Evolutionary conservation across 2,113 vertebrate species (phyloP).

Genomic region (Leptobrachium leishanense): DNA sequence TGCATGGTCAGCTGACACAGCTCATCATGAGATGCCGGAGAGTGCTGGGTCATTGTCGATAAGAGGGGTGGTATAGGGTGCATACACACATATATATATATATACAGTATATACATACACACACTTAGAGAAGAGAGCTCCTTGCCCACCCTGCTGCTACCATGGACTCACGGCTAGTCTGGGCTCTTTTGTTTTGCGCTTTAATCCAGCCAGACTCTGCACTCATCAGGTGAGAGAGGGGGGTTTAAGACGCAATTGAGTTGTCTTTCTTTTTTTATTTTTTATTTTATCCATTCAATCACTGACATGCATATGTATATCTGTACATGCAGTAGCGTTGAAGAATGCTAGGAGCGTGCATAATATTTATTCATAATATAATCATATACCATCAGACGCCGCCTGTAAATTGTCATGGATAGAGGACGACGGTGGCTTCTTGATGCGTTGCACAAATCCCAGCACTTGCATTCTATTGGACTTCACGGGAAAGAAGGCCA

Average conservation of each 20-base stretch:
- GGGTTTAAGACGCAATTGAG: neutral
- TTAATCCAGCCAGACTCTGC: conserved; percentile 11
- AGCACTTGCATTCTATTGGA: too few relatives aligned
- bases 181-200: conserved; percentile 7
- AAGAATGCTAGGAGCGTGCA: too few relatives aligned
- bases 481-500: too few relatives aligned
- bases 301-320: too few relatives aligned
- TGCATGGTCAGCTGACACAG: conserved; percentile 31
- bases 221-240: conserved; percentile 25
- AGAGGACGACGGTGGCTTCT: too few relatives aligned
- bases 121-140: neutral
- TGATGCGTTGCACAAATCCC: too few relatives aligned
- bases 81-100: neutral
- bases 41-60: conserved; percentile 43
- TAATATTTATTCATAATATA: too few relatives aligned
- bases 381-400: too few relatives aligned
- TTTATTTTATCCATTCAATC: too few relatives aligned
- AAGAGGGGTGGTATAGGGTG: neutral
- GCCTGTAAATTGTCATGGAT: too few relatives aligned
- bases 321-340: too few relatives aligned
- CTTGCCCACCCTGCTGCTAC: neutral
- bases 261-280: too few relatives aligned
- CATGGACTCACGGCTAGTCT: conserved; percentile 9
- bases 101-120: neutral
- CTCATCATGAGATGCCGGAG: conserved; percentile 13